These are phyloP conservation scores for Plecotus auritus DNA, from an alignment of 2,113 vertebrate species.

Conservation along the genomic window DNA sequence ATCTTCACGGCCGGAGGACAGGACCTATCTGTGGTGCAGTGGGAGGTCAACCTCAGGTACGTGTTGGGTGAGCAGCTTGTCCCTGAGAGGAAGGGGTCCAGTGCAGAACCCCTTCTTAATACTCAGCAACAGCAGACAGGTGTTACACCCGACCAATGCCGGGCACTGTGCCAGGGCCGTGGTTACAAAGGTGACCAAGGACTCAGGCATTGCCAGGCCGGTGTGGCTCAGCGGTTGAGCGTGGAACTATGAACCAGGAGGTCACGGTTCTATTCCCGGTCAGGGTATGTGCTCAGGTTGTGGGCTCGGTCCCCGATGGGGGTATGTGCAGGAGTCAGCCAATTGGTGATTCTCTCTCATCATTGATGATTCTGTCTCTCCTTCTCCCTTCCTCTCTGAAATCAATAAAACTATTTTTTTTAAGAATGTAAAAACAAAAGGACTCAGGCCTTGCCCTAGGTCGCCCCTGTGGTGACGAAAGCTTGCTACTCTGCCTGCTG, in stretches of 20 bases:
- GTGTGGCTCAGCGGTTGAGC: too few relatives aligned
- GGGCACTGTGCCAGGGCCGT: not conserved
- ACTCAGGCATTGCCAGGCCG: not conserved
- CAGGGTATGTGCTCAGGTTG: too few relatives aligned
- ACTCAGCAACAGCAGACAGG: not conserved
- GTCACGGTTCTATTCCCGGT: too few relatives aligned
- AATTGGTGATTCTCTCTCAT: too few relatives aligned
- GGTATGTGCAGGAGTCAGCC: too few relatives aligned
- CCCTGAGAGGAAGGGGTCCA: rapidly evolving
- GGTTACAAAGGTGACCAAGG: not conserved
- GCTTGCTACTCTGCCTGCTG: not conserved
- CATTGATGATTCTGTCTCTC: too few relatives aligned
- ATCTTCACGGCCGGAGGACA: conserved; percentile 89
- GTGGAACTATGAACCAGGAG: too few relatives aligned
- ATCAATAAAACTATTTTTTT: too few relatives aligned
- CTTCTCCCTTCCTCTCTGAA: too few relatives aligned
- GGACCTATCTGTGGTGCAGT: conserved; percentile 85
- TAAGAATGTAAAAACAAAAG: too few relatives aligned
- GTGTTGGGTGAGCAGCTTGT: not conserved
- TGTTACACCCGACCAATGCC: not conserved
- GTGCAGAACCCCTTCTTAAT: not conserved
- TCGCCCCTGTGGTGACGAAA: rapidly evolving
- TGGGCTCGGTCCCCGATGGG: too few relatives aligned
- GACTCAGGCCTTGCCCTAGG: not conserved
- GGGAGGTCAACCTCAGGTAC: conserved; percentile 88